These are phyloP conservation scores for Chrysogorgia sp. DNA, from an alignment of 92 coral and sea anemone genomes.

Conservation along the genomic window DNA sequence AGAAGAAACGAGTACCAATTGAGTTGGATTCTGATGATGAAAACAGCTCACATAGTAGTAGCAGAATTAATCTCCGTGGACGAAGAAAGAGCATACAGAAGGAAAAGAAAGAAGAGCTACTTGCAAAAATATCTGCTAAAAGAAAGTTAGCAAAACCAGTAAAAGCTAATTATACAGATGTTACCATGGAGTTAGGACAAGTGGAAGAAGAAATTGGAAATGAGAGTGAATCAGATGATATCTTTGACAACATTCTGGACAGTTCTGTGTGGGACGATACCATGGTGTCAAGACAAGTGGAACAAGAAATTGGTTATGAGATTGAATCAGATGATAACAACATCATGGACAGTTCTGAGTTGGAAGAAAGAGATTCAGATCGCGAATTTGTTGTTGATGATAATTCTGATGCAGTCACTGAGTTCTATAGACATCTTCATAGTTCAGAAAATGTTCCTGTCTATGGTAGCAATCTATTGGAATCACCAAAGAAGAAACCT, in stretches of 20 bases:
- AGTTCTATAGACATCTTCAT: slow-evolving; percentile 67
- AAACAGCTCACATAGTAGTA: not conserved
- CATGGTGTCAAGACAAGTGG: not conserved
- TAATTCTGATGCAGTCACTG: slow-evolving; percentile 70
- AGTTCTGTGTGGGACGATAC: not conserved
- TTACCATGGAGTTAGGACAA: not conserved
- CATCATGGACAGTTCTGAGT: slow-evolving; percentile 58
- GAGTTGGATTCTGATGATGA: slow-evolving; percentile 17
- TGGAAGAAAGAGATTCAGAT: slow-evolving; percentile 78
- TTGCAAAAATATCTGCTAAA: slow-evolving; percentile 17
- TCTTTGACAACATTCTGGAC: not conserved
- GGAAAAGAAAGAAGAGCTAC: not conserved
- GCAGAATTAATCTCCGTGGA: not conserved
- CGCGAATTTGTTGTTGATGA: slow-evolving; percentile 78
- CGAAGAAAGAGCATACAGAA: slow-evolving; percentile 1
- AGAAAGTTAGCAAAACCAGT: not conserved
- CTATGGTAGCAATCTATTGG: not conserved
- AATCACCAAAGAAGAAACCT: slow-evolving; percentile 19
- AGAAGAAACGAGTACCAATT: not conserved
- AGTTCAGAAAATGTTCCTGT: not conserved
- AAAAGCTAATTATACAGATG: not conserved
- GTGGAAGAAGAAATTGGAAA: not conserved
- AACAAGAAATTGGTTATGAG: not conserved
- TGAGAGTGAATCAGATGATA: not conserved
- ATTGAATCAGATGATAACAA: slow-evolving; percentile 44